These are phyloP conservation scores for Phoenicopterus ruber DNA, from an alignment of 2,113 vertebrate species.

Conservation along the genomic window DNA sequence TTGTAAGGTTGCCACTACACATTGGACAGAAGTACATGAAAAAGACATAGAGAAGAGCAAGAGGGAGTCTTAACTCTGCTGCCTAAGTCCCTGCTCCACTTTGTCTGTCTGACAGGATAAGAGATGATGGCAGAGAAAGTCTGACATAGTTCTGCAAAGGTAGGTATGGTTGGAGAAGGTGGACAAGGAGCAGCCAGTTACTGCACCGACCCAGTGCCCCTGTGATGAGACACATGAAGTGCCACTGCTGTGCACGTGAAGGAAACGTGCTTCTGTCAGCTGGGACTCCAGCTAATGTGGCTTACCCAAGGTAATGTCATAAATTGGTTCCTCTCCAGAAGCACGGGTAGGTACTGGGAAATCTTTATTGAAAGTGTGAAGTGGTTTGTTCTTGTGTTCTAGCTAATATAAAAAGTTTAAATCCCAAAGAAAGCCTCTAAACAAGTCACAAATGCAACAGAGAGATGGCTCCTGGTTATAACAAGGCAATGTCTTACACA, in stretches of 20 bases:
- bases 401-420: background rate
- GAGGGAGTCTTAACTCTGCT: background rate
- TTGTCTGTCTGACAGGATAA: background rate
- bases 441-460: background rate
- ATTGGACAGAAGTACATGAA: background rate
- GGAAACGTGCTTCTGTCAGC: background rate
- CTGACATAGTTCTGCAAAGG: background rate
- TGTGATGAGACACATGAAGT: background rate
- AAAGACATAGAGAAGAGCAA: background rate
- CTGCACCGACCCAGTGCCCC: too few relatives aligned
- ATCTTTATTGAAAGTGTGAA: background rate
- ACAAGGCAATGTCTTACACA: background rate
- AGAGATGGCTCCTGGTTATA: background rate
- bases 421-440: background rate
- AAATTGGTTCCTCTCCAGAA: background rate
- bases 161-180: fast-evolving
- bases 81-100: background rate
- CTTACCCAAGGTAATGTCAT: background rate
- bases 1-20: background rate
- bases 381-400: background rate
- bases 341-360: background rate
- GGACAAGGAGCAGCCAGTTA: background rate
- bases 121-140: fast-evolving
- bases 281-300: background rate
- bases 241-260: background rate